Conservation (phyloP, 2,797 vertebrate species). For the Champsocephalus gunnari region DNA sequence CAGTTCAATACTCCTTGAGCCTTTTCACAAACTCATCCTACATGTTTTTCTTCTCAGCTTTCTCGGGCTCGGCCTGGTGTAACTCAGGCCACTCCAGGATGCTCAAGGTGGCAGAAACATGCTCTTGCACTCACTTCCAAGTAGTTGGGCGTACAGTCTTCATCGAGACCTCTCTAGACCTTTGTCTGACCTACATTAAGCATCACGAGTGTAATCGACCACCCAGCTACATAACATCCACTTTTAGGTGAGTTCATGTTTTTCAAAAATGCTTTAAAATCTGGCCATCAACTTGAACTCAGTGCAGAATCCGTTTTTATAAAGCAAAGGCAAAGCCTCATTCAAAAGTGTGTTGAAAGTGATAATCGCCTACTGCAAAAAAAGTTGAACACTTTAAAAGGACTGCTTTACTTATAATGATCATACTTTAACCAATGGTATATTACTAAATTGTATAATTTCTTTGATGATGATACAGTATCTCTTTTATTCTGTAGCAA, state of each 20-base stretch:
- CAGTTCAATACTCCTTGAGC: constrained; percentile 12
- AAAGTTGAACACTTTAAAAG: constrained; percentile 8
- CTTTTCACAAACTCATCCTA: constrained; percentile 21
- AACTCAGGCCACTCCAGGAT: constrained; percentile 9
- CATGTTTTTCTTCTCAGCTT: constrained; percentile 4
- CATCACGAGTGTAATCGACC: constrained; percentile 59
- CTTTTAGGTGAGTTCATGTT: constrained; percentile 42
- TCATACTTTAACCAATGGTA: background rate
- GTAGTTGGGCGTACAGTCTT: constrained; percentile 35
- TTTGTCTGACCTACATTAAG: constrained; percentile 56
- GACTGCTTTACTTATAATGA: constrained; percentile 11
- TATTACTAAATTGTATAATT: background rate
- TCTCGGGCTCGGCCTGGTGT: background rate
- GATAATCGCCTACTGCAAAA: constrained; percentile 27
- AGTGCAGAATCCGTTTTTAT: constrained; percentile 1
- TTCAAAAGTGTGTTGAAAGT: constrained; percentile 36
- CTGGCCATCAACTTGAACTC: constrained; percentile 28
- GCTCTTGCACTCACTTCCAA: constrained; percentile 25
- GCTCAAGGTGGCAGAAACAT: constrained; percentile 29
- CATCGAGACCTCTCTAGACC: constrained; percentile 44
- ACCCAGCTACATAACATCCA: constrained; percentile 39
- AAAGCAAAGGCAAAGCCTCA: constrained; percentile 11
- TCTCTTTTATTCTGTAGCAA: background rate
- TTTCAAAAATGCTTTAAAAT: constrained; percentile 51
- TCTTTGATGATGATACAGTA: background rate